A percentile compares a stretch with the other conserved stretches of the same genome.
Conservation (phyloP, 2,888 invertebrate genomes). For the Ametastegia equiseti region DNA sequence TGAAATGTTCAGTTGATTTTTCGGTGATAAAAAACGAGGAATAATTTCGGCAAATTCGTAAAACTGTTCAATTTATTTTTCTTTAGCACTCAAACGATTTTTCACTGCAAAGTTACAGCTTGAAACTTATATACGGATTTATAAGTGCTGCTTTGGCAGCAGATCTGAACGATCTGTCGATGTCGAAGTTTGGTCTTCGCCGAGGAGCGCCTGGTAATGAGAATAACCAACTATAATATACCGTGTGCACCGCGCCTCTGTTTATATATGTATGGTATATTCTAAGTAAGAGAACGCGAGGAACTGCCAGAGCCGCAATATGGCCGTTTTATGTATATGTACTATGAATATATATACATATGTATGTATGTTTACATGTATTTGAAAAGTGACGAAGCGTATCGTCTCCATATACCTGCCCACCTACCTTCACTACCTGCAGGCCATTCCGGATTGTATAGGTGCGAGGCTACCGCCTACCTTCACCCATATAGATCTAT, state of each 20-base stretch:
- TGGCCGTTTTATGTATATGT: background rate
- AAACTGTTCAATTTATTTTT: background rate
- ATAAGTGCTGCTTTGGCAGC: background rate
- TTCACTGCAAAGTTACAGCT: background rate
- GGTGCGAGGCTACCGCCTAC: too few species aligned
- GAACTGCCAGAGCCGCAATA: background rate
- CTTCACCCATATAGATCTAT: too few species aligned
- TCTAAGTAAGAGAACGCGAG: background rate
- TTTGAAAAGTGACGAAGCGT: background rate
- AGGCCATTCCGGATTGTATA: background rate
- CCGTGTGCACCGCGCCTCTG: too few species aligned
- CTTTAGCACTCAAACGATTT: background rate
- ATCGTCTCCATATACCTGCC: too few species aligned
- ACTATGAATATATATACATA: too few species aligned
- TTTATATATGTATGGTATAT: background rate
- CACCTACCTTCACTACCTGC: background rate
- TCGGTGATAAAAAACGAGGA: too few species aligned
- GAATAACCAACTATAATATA: background rate
- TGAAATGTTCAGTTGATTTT: too few species aligned
- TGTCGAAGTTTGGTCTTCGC: background rate
- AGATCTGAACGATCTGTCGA: background rate
- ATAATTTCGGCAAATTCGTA: too few species aligned
- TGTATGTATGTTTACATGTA: background rate
- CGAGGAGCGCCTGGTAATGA: background rate
- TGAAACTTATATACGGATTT: too few species aligned